Evolutionary conservation across 2,888 invertebrate species (phyloP), one percentile per base, ranked within the genome.

Genomic region (Agelastica alni): DNA sequence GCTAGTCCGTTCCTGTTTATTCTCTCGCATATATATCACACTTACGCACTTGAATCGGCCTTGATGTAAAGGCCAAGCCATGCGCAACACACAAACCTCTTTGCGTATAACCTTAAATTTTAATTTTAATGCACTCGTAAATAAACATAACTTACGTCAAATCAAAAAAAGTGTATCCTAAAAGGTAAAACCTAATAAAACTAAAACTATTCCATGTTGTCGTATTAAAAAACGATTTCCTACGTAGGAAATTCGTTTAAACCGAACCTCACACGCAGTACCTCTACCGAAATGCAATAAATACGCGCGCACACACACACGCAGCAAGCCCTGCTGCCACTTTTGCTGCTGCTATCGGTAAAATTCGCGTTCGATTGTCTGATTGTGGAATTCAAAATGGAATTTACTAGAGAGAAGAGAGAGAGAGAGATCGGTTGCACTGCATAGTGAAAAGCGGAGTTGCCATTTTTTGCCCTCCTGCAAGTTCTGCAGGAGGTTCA

Each of bases 11-110:
- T 36, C 41, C 45, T 53, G 49, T 37, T 12, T 9, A 5, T 13
- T 13, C 9, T 3, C 26, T 26, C 26, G 26, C 26, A 26, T 26
- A 26, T 7, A 26, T 51, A 51, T 46, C 45, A 34, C 46, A 32
- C 42, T 46, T 62, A 63, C 64, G 63, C 64, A 66, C 61, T 61
- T 57, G 52, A 55, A 46, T 56, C 63, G 67, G 62, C 69, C 67
- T 68, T 64, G 66, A 53, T 58, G 59, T 61, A 66, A 69, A 69
- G 65, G 69, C 63, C 64, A 63, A 56, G 66, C 67, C 58, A 61
- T 53, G 53, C 58, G 55, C 56, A 56, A 42, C 53, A 34, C 48
- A 30, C 47, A 3, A 37, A 53, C 31, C 32, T 41, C 49, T 16
- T 41, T 49, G 49, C 49, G 49, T 49, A 42, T 49, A 49, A 49